Evolutionary conservation across 2,113 vertebrate species (phyloP), one percentile per base, ranked within the genome.

Genomic region (Gobius niger): DNA sequence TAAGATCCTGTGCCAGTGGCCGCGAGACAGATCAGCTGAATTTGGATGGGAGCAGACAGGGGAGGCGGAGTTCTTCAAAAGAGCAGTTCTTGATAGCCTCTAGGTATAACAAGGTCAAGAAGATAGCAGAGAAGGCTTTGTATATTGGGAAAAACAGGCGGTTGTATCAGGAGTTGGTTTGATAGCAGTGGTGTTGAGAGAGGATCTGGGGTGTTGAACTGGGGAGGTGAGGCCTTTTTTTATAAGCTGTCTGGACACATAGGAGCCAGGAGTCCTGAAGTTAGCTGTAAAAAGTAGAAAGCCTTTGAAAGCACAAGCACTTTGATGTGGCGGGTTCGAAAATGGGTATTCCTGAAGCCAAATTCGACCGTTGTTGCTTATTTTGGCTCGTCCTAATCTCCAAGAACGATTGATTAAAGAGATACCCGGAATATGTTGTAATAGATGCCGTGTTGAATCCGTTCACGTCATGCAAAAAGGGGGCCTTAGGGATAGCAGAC

Each of bases 201-300:
- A 93, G 90, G 90, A 93, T 93, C 90, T 91, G 86, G 70, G 89
- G 89, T 90, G 75, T 71, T 94, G 93, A 93, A 93, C 94, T 92
- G 86, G 79, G 52, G 87, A 91, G 91, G 85, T 92, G 92, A 93
- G 91, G 89, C 77, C 91, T 19, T 90, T 93, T 60, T 57, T 94
- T 94, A 93, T 90, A 95, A 94, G 91, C 91, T 93, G 94, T 94
- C 94, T 95, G 93, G 92, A 88, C 88, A 40, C 73, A 85, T 61
- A 93, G 82, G 87, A 87, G 91, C 24, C 70, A 91, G 90, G 90
- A 88, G 89, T 92, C 90, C 90, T 91, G 83, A 93, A 92, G 89
- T 88, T 91, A 87, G 78, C 91, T 90, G 90, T 93, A 94, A 94
- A 92, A 95, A 57, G 76, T 90, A 86, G 76, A 90, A 88, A 90